Percentiles rank a stretch among this genome's conserved stretches.
phyloP scores from a whole-genome alignment of 2,888 invertebrate genomes.

The Limnephilus lunatus region DNA sequence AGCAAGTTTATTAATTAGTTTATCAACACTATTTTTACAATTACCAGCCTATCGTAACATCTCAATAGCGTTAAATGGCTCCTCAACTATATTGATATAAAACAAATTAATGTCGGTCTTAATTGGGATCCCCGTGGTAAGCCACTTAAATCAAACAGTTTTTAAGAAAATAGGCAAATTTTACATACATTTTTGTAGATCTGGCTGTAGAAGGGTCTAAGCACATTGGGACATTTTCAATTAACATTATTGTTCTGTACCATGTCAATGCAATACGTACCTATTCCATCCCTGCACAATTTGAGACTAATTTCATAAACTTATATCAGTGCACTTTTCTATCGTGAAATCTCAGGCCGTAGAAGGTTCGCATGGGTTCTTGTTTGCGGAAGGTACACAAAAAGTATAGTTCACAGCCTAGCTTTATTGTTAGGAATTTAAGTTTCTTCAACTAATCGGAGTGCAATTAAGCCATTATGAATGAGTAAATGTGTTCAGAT shows the following conservation, averaged over 20 bases:
- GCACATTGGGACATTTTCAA: no score
- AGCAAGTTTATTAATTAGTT: neutral
- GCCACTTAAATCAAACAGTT: neutral
- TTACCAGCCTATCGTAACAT: neutral
- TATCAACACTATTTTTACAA: neutral
- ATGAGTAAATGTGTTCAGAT: neutral
- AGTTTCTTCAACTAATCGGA: neutral
- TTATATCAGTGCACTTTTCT: conserved; percentile 15
- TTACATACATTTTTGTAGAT: no score
- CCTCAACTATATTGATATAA: no score
- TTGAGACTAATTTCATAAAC: conserved; percentile 4
- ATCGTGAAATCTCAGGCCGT: conserved; percentile 29
- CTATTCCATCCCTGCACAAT: neutral
- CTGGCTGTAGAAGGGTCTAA: no score
- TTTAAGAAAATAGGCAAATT: no score
- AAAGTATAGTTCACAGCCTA: conserved; percentile 16
- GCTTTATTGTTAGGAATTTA: conserved; percentile 1
- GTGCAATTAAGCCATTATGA: neutral
- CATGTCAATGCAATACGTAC: neutral
- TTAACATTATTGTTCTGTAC: no score
- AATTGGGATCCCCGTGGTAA: neutral
- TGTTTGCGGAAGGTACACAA: neutral
- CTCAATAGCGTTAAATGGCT: neutral
- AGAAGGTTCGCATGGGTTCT: conserved; percentile 39
- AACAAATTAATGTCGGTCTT: neutral